Percentiles rank a stretch among this genome's conserved stretches.
phyloP scores from a whole-genome alignment of 2,113 vertebrate genomes.

The Astur gentilis region DNA sequence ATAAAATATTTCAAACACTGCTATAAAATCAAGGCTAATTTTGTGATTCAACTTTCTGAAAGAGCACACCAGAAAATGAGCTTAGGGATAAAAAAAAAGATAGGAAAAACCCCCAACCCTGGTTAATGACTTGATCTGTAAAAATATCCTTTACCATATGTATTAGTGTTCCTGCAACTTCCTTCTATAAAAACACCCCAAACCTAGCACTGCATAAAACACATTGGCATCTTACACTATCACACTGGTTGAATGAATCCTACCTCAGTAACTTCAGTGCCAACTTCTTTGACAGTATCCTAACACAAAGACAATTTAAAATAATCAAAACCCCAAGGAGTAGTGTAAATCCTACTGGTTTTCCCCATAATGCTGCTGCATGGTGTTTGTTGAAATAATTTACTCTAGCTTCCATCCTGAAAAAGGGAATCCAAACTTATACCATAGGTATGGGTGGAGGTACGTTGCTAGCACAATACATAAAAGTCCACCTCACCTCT shows the following conservation, averaged over 20 bases:
- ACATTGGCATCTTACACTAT: neutral
- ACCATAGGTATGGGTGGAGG: neutral
- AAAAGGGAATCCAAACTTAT: neutral
- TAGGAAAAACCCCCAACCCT: neutral
- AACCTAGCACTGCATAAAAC: neutral
- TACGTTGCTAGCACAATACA: neutral
- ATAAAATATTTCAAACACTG: neutral
- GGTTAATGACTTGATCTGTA: neutral
- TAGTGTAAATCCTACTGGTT: neutral
- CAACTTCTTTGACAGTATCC: neutral
- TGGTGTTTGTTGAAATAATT: neutral
- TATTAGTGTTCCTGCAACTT: neutral
- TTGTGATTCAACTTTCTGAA: neutral
- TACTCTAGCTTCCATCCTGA: neutral
- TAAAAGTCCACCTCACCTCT: slow-evolving; percentile 55
- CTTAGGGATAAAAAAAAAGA: neutral
- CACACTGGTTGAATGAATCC: neutral
- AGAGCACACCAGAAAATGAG: neutral
- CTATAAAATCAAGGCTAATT: neutral
- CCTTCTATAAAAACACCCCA: neutral
- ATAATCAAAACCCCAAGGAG: neutral
- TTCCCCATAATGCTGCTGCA: neutral
- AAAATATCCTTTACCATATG: neutral
- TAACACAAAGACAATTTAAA: neutral
- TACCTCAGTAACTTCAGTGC: neutral